Conservation (phyloP, 1,140 invertebrate species). For the Aradophagus sp. region DNA sequence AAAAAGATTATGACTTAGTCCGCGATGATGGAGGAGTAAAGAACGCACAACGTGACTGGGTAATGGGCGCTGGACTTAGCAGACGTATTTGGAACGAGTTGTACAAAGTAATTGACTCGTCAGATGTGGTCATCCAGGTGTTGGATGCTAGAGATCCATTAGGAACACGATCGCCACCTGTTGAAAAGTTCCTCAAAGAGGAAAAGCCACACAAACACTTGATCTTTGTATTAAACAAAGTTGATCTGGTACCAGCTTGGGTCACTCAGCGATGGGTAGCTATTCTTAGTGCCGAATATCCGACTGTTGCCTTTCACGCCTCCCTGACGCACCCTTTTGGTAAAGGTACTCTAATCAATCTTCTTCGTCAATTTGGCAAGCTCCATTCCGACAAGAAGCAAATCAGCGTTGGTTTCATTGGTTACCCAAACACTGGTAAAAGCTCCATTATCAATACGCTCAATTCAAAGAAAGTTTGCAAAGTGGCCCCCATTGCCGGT, state of each 20-base stretch:
- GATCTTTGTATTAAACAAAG: conserved; percentile 83
- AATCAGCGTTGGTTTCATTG: conserved; percentile 99
- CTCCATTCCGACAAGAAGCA: conserved; percentile 97
- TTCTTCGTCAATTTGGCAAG: conserved; percentile 97
- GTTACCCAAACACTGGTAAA: conserved; percentile 99
- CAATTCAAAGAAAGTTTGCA: conserved; percentile 96
- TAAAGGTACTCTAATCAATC: conserved; percentile 97
- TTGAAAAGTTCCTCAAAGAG: conserved; percentile 87
- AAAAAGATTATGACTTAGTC: conserved; percentile 87
- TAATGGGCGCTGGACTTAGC: conserved; percentile 95
- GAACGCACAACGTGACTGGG: conserved; percentile 85
- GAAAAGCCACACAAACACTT: conserved; percentile 87
- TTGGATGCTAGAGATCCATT: conserved; percentile 96
- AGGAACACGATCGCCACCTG: conserved; percentile 94
- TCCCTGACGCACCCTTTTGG: conserved; percentile 98
- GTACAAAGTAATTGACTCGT: conserved; percentile 99
- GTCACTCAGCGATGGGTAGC: conserved; percentile 97
- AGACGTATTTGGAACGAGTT: conserved; percentile 99
- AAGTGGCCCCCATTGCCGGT: conserved; percentile 98
- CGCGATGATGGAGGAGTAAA: conserved; percentile 87
- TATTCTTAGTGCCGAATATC: conserved; percentile 94
- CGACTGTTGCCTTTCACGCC: conserved; percentile 98
- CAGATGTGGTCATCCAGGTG: conserved; percentile 93
- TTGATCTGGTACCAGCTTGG: conserved; percentile 97
- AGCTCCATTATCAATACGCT: conserved; percentile 98